A percentile compares a stretch with the other conserved stretches of the same genome.
Conservation (phyloP, 2,113 vertebrate genomes). For the Rhea pennata region DNA sequence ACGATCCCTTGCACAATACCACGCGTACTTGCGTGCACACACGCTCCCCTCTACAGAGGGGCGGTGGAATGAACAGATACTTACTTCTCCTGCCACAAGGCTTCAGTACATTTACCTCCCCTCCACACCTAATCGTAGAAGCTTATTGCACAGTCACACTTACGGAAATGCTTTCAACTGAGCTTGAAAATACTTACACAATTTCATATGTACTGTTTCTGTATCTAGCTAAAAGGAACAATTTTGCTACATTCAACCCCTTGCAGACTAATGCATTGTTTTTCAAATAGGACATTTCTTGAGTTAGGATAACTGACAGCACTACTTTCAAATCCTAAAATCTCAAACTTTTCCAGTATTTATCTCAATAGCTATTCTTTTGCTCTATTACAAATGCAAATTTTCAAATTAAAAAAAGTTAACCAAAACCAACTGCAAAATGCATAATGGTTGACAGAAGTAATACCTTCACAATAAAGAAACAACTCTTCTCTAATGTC, state of each 20-base stretch:
- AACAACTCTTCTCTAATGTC: neutral
- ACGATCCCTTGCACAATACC: neutral
- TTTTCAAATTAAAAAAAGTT: constrained; percentile 1
- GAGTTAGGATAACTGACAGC: neutral
- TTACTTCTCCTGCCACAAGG: neutral
- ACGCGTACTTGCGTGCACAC: neutral
- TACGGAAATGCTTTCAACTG: neutral
- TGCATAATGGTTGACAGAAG: neutral
- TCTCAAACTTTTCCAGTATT: neutral
- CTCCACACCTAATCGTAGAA: neutral
- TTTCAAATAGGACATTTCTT: neutral
- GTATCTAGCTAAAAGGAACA: neutral
- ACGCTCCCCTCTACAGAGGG: neutral
- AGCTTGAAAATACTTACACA: neutral
- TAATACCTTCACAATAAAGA: constrained; percentile 27
- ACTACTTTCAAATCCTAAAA: neutral
- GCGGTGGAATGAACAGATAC: accelerated
- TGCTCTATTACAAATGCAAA: neutral
- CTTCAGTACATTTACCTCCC: neutral
- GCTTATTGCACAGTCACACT: neutral
- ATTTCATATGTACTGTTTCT: neutral
- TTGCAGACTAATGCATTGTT: neutral
- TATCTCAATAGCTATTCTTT: neutral
- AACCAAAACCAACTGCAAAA: neutral
- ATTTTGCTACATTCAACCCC: neutral